Evolutionary conservation across 2,113 vertebrate species (phyloP), one percentile per base, ranked within the genome.

Genomic region (Odontophorus gujanensis): DNA sequence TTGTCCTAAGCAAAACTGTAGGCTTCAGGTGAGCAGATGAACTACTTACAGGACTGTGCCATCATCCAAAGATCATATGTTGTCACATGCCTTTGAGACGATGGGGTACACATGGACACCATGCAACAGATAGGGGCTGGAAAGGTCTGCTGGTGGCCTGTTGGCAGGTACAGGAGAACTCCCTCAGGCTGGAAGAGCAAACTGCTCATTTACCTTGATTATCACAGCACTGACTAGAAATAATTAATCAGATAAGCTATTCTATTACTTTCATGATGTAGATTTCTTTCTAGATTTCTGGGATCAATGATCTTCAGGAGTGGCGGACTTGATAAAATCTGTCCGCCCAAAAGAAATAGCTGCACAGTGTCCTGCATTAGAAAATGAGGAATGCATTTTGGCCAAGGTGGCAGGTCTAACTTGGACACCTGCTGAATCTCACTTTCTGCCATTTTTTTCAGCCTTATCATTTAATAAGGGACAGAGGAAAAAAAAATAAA

Each of bases 101-200:
- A 47, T 43, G 6, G 0, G 0, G 14, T 2, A 1, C 18, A 42
- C 7, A 3, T 34, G 25, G 18, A 28, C 51, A 7, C 30, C 13
- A 17, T 13, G 11, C 0, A 38, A n/a, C 25, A 57, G 24, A 58
- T 48, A 18, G 19, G 5, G 38, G 9, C 18, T 89, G 7, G 5
- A 3, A 53, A 62, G 17, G 10, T 53, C 30, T 67, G 8, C 36
- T 32, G 7, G 1, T 28, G 17, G 3, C 59, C 16, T 65, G 12
- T n/a, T 26, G 14, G 42, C 18, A 77, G 63, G 53, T 24, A 18
- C 25, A 34, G 6, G 7, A 28, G 59, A 13, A 26, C 26, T 78
- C 11, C 2, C 12, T 14, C 2, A 2, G 6, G 3, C 9, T 74
- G 36, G 72, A 32, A 51, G 19, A 21, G 26, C 38, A 43, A 74